Percentiles rank a stretch among this genome's conserved stretches.
These are phyloP conservation scores for Chelidonichthys spinosus DNA, from an alignment of 2,797 vertebrate genomes.

Conservation along the genomic window DNA sequence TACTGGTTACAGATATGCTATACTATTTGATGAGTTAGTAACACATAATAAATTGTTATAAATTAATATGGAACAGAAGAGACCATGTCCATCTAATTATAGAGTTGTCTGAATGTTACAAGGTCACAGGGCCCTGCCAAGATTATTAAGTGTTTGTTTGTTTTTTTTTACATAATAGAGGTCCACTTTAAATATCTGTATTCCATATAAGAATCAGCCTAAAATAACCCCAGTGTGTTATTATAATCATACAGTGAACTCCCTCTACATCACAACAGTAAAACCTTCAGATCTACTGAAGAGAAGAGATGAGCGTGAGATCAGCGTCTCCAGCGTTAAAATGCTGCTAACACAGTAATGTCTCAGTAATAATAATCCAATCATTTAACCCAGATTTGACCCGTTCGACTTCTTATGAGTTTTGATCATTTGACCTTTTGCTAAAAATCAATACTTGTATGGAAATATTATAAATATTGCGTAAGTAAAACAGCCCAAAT, in stretches of 20 bases:
- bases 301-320: no score
- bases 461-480: no score
- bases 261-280: neutral
- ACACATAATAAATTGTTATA: neutral
- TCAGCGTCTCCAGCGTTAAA: neutral
- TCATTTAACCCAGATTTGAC: neutral
- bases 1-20: neutral
- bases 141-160: neutral
- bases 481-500: no score
- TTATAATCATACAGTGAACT: neutral
- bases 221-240: neutral
- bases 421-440: neutral
- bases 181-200: neutral
- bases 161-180: no score
- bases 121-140: neutral
- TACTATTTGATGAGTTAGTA: neutral
- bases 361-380: neutral
- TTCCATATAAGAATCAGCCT: neutral
- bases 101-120: neutral
- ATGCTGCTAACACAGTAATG: neutral
- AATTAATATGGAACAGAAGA: neutral
- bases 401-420: neutral
- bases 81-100: neutral
- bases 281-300: neutral
- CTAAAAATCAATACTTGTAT: no score